A percentile compares a stretch with the other conserved stretches of the same genome.
These are phyloP conservation scores for Andrena dorsata DNA, from an alignment of 2,888 invertebrate genomes.

Conservation along the genomic window DNA sequence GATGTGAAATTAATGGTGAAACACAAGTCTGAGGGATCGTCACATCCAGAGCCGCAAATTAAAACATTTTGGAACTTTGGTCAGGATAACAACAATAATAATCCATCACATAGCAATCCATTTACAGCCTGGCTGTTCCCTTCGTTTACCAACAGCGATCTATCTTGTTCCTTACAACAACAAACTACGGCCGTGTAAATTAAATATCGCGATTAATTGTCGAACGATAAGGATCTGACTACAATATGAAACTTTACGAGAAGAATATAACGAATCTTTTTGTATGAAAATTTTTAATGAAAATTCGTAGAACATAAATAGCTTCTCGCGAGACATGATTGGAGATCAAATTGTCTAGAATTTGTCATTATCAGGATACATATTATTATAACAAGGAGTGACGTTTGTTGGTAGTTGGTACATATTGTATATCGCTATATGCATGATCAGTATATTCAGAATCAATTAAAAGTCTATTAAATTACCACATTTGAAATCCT, in stretches of 20 bases:
- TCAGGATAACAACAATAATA: conserved; percentile 54
- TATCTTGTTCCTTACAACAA: conserved; percentile 57
- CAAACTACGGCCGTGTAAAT: conserved; percentile 18
- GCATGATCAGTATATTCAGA: too few species aligned
- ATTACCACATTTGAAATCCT: too few species aligned
- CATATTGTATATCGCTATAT: too few species aligned
- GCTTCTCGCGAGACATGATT: too few species aligned
- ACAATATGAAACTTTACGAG: too few species aligned
- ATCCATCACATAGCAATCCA: conserved; percentile 33
- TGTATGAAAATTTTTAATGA: too few species aligned
- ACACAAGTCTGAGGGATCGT: conserved; percentile 23
- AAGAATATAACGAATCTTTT: too few species aligned
- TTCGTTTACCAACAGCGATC: conserved; percentile 45
- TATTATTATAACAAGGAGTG: not conserved
- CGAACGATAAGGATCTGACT: not conserved
- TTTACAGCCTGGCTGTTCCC: conserved; percentile 63
- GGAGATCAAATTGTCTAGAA: too few species aligned
- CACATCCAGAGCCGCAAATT: not conserved
- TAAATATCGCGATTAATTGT: not conserved
- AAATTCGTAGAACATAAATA: too few species aligned
- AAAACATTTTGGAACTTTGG: conserved; percentile 10
- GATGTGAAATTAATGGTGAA: conserved; percentile 76
- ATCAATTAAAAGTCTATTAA: too few species aligned
- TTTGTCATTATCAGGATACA: too few species aligned
- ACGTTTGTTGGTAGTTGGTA: too few species aligned